These are phyloP conservation scores for Neosilurus mollespiculum DNA, from an alignment of 2,797 vertebrate species.

Conservation along the genomic window DNA sequence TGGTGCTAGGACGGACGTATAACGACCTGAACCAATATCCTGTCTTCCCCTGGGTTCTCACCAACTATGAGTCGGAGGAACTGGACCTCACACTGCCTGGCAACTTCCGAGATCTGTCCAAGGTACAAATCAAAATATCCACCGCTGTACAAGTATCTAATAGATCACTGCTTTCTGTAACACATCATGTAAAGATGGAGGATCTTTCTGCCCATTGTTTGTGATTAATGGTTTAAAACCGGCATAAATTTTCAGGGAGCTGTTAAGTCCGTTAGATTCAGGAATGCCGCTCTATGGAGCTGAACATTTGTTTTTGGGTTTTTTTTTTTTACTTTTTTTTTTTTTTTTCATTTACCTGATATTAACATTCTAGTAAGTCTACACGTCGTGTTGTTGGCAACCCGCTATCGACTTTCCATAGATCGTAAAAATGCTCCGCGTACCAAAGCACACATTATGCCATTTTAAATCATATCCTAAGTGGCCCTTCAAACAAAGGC, in stretches of 20 bases:
- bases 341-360: slow-evolving; percentile 17
- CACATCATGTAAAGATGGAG: neutral
- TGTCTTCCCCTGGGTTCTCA: slow-evolving; percentile 97
- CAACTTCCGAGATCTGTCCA: slow-evolving; percentile 98
- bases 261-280: neutral
- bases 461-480: slow-evolving; percentile 32
- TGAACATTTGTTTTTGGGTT: neutral
- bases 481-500: slow-evolving; percentile 48
- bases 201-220: neutral
- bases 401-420: neutral
- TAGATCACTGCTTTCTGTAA: neutral
- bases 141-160: neutral
- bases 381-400: slow-evolving; percentile 7
- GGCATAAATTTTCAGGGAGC: neutral
- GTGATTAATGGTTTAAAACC: neutral
- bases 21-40: slow-evolving; percentile 98
- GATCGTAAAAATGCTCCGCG: slow-evolving; percentile 24
- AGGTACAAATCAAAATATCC: slow-evolving; percentile 75
- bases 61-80: slow-evolving; percentile 95
- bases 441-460: slow-evolving; percentile 26
- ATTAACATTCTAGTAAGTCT: slow-evolving; percentile 12
- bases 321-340: neutral
- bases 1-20: slow-evolving; percentile 86
- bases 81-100: slow-evolving; percentile 93
- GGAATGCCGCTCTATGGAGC: neutral